Base-by-base conservation (phyloP, 2,113 vertebrate species). In the Lepidothrix coronata region DNA sequence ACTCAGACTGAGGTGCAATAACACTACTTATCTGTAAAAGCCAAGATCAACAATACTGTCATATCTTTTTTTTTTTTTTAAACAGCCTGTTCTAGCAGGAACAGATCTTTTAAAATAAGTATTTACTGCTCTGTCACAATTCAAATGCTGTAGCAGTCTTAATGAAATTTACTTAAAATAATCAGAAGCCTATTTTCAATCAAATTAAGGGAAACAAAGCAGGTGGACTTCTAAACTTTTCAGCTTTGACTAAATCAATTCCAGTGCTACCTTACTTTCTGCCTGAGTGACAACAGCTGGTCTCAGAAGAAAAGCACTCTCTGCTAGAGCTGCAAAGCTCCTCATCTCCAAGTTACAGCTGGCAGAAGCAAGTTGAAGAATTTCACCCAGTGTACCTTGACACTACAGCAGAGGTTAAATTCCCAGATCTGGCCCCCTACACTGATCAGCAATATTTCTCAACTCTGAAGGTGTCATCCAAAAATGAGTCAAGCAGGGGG, bases 401-500 rank as follows among this genome's bases (percentile, higher is more conserved):
- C 17, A 43, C 6, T 33, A 58, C 31, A 95, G 76, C 61, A 49
- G 12, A 81, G 57, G n/a, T 81, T 13, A 4, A 19, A 86, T 11
- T 31, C 12, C 79, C 63, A 57, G 55, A 77, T 27, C 55, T 37
- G 81, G n/a, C 23, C 49, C 88, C 76, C 83, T 52, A 18, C 0
- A 0, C 68, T 84, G 72, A 73, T 39, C 28, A 0, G 65, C 72
- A 81, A 0, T 37, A 89, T 96, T 96, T 96, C 95, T 92, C 96
- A 96, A 96, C 54, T 80, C 70, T 22, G 80, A 93, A 93, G 80
- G 91, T 85, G 62, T 96, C 70, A 96, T 96, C 92, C 95, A 96
- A 96, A 96, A 87, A 89, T 94, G 90, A 94, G 86, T 94, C 91
- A 96, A 67, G 65, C n/a, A 94, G 88, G 86, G 91, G 93, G 93